A percentile compares a stretch with the other conserved stretches of the same genome.
Evolutionary conservation across 2,113 vertebrate genomes (phyloP).

Genomic region (Oncorhynchus clarkii): DNA sequence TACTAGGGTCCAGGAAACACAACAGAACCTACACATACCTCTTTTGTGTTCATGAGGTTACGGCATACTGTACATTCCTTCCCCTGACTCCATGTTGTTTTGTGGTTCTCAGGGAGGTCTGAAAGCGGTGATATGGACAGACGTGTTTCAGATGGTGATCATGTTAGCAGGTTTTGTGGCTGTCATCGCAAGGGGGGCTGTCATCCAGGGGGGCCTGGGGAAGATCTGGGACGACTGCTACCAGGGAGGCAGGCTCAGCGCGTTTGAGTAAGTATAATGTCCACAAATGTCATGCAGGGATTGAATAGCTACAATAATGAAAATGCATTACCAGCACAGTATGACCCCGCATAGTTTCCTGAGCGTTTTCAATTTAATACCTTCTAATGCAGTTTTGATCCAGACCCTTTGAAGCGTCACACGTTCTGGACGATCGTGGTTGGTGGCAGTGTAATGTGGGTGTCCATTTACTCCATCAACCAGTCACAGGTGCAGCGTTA

Average conservation of each 20-base stretch:
- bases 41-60: too few relatives aligned
- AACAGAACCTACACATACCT: too few relatives aligned
- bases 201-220: constrained; percentile 68
- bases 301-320: neutral
- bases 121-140: constrained; percentile 82
- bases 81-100: neutral
- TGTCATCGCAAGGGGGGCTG: constrained; percentile 70
- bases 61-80: too few relatives aligned
- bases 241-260: constrained; percentile 64
- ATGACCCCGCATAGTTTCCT: neutral
- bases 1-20: too few relatives aligned
- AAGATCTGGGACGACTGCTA: constrained; percentile 70
- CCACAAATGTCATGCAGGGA: neutral
- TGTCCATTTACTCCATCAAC: constrained; percentile 75
- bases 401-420: constrained; percentile 74
- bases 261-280: constrained; percentile 67
- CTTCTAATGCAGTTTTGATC: constrained; percentile 69
- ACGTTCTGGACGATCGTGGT: constrained; percentile 75
- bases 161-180: constrained; percentile 78
- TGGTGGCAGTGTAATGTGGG: constrained; percentile 78
- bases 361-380: neutral
- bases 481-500: constrained; percentile 82
- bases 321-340: neutral
- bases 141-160: constrained; percentile 78
- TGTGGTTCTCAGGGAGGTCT: constrained; percentile 69